These are phyloP conservation scores for Oligia strigilis DNA, from an alignment of 2,888 invertebrate species.

Conservation along the genomic window DNA sequence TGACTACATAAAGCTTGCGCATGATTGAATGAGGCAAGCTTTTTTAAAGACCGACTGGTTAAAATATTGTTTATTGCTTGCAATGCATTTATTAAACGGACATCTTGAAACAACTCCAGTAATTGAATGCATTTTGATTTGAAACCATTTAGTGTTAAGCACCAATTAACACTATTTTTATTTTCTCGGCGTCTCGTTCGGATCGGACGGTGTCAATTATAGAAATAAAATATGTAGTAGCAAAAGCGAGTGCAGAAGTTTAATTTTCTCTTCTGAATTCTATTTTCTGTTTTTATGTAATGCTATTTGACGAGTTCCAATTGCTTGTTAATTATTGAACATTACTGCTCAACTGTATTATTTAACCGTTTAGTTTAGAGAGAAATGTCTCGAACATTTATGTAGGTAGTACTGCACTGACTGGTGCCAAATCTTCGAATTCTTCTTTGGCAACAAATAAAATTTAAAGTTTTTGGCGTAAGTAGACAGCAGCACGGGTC, in stretches of 20 bases:
- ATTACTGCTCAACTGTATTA: constrained; percentile 3
- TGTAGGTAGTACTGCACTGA: no score
- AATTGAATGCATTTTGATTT: constrained; percentile 1
- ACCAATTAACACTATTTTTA: constrained; percentile 13
- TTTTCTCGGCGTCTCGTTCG: constrained; percentile 2
- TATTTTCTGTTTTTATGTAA: constrained; percentile 24
- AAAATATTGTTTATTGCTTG: neutral
- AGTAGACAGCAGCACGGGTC: no score
- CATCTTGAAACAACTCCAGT: neutral
- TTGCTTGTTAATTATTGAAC: constrained; percentile 19
- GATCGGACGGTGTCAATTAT: neutral
- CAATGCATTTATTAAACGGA: no score
- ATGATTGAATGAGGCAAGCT: neutral
- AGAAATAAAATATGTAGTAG: constrained; percentile 8
- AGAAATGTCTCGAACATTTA: neutral
- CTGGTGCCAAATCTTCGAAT: neutral
- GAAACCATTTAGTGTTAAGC: neutral
- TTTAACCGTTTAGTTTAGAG: neutral
- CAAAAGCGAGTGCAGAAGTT: constrained; percentile 21
- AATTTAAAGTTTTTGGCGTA: neutral
- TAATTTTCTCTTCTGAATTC: constrained; percentile 19
- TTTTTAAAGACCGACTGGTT: neutral
- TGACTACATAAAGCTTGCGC: neutral
- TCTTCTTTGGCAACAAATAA: neutral
- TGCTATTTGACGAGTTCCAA: neutral